Evolutionary conservation across 1,140 invertebrate genomes (phyloP).

Genomic region (Bilobella aurantiaca): DNA sequence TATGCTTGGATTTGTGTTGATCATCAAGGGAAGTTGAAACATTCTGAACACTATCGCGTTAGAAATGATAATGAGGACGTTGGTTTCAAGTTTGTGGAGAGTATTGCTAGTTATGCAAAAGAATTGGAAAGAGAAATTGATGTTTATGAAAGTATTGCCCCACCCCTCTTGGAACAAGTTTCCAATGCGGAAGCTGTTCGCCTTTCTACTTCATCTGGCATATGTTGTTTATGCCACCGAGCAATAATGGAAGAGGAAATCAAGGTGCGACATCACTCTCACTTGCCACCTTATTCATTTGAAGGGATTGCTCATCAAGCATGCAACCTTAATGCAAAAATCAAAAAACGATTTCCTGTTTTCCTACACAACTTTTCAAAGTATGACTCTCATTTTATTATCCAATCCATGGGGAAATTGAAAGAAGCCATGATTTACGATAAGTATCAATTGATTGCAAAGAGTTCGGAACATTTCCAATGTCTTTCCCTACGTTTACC

Average conservation of each 20-base stretch:
- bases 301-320: background rate
- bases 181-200: too few relatives aligned
- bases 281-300: constrained; percentile 9
- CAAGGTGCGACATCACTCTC: constrained; percentile 4
- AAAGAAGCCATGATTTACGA: background rate
- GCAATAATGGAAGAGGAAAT: background rate
- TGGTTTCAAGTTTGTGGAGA: background rate
- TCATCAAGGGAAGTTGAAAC: background rate
- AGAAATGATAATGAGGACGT: constrained; percentile 1
- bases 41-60: background rate
- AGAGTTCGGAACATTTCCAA: constrained; percentile 14
- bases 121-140: background rate
- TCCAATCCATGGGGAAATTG: background rate
- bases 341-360: background rate
- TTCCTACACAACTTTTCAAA: constrained; percentile 5
- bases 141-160: background rate
- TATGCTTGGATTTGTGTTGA: background rate
- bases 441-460: constrained; percentile 7
- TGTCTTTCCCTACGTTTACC: background rate
- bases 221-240: background rate
- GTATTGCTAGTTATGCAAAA: background rate
- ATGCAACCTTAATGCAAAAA: constrained; percentile 5
- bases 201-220: background rate
- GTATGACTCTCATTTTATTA: constrained; percentile 13
- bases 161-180: background rate